phyloP scores from a whole-genome alignment of 23 tunicate genomes.

The Trididemnum nubilum region DNA sequence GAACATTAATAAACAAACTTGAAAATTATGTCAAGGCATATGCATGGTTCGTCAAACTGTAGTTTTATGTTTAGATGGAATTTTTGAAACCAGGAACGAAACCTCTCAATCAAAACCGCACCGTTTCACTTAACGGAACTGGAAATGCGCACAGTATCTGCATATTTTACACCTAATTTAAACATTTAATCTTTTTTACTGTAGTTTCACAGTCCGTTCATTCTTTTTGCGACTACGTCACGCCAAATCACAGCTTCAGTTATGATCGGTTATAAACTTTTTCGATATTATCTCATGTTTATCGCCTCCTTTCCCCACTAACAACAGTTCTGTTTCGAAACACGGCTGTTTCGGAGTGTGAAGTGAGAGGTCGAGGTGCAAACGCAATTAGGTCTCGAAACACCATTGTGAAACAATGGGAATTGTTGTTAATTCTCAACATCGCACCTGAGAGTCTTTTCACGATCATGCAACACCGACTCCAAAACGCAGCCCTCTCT shows the following conservation, averaged over 20 bases:
- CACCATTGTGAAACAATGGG: constrained; percentile 87
- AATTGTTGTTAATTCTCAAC: constrained; percentile 90
- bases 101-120: too few species aligned
- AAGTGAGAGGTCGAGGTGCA: constrained; percentile 11
- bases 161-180: too few species aligned
- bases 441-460: constrained; percentile 78
- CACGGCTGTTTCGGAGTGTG: neutral
- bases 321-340: constrained; percentile 12
- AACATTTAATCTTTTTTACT: too few species aligned
- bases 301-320: constrained; percentile 28
- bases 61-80: too few species aligned
- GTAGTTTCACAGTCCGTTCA: too few species aligned
- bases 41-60: too few species aligned
- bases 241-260: neutral
- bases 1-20: too few species aligned
- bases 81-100: too few species aligned
- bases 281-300: neutral
- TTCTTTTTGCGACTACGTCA: too few species aligned
- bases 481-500: constrained; percentile 79
- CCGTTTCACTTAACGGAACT: too few species aligned
- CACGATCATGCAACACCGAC: constrained; percentile 85
- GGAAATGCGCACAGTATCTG: too few species aligned
- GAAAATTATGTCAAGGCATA: too few species aligned
- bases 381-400: constrained; percentile 80
- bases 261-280: neutral